Evolutionary conservation across 2,797 vertebrate species (phyloP).

Genomic region (Pteronotus mesoamericanus): DNA sequence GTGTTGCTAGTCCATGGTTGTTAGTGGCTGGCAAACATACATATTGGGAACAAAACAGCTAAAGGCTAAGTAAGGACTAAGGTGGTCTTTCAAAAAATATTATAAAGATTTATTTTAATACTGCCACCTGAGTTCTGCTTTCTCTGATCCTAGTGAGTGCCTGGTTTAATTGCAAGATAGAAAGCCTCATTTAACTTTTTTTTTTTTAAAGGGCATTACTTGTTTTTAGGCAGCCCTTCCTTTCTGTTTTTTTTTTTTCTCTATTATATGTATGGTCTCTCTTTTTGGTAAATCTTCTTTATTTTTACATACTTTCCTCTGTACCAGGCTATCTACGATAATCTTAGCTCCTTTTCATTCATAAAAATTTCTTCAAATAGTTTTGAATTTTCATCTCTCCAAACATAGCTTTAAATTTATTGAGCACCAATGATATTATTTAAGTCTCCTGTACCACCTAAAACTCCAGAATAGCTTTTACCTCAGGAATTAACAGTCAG

Average conservation of each 20-base stretch:
- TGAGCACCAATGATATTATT: background rate
- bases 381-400: background rate
- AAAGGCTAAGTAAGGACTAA: background rate
- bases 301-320: background rate
- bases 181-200: background rate
- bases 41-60: background rate
- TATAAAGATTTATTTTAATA: background rate
- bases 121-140: background rate
- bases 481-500: background rate
- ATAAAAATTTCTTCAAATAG: background rate
- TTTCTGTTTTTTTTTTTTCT: background rate
- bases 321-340: background rate
- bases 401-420: background rate
- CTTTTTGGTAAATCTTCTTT: background rate
- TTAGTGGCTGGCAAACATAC: background rate
- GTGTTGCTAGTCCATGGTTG: background rate
- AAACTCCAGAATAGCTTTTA: background rate
- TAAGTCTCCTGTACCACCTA: background rate
- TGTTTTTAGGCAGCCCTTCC: background rate
- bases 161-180: background rate
- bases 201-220: background rate
- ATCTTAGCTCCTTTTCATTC: background rate
- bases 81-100: background rate
- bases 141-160: background rate
- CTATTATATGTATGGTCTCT: background rate